Evolutionary conservation across 2,888 invertebrate species (phyloP).

Genomic region (Polydrusus tereticollis): DNA sequence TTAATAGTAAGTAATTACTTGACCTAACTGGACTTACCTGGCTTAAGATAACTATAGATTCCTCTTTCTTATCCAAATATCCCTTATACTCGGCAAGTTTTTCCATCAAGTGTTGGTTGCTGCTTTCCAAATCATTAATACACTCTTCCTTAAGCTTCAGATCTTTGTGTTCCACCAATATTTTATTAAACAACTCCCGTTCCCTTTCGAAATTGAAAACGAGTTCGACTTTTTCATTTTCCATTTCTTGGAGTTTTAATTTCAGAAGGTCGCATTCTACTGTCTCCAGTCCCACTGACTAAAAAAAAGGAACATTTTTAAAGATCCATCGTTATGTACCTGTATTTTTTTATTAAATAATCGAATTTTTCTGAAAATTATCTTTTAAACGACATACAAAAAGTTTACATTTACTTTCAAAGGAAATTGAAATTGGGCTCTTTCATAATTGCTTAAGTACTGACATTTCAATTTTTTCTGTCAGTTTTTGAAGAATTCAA

Average conservation of each 20-base stretch:
- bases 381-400: background rate
- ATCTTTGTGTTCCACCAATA: slow-evolving; percentile 39
- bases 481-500: too few species aligned
- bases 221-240: slow-evolving; percentile 49
- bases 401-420: too few species aligned
- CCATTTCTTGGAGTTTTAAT: slow-evolving; percentile 51
- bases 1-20: too few species aligned
- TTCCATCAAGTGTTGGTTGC: slow-evolving; percentile 45
- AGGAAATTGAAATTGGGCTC: too few species aligned
- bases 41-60: slow-evolving; percentile 45
- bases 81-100: slow-evolving; percentile 47
- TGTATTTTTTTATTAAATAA: too few species aligned
- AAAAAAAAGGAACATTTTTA: background rate
- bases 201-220: slow-evolving; percentile 52
- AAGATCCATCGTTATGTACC: too few species aligned
- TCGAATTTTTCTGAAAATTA: too few species aligned
- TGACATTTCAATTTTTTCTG: too few species aligned
- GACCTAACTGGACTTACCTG: too few species aligned
- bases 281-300: slow-evolving; percentile 46
- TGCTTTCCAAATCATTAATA: slow-evolving; percentile 47
- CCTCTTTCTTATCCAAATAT: slow-evolving; percentile 49
- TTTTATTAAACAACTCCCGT: slow-evolving; percentile 51
- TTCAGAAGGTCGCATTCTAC: slow-evolving; percentile 51
- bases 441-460: too few species aligned
- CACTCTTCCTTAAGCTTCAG: slow-evolving; percentile 45